Evolutionary conservation across 2,113 vertebrate species (phyloP), one percentile per base, ranked within the genome.

Genomic region (Zingel zingel): DNA sequence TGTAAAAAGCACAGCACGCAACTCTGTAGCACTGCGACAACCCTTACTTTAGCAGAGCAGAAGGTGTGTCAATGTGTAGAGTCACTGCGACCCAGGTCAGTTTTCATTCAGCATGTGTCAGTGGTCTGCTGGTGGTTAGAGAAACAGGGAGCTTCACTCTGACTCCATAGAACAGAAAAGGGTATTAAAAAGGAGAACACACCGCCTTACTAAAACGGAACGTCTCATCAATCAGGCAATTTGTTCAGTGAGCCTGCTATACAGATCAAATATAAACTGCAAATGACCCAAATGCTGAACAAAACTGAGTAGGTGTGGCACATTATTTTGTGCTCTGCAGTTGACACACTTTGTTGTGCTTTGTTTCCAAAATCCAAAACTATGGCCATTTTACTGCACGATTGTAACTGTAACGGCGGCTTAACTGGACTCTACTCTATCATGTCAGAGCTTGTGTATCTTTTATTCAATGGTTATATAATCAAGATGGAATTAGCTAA

Each of bases 51-150:
- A 76, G 87, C 79, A 67, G 87, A 85, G 85, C 65, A 64, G 23
- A 79, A 72, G 27, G 48, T 61, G 83, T 83, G 59, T 85, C 77
- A 47, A 47, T 50, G 67, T 82, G 56, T n/a, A 74, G 74, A 74
- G 73, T 39, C 84, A 89, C 82, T 86, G 80, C 43, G 16, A 79
- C 81, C 88, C 65, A 2, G 74, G 73, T 93, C 89, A 82, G 86
- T 92, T 86, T 91, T 94, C 89, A 89, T 94, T 94, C 93, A 89
- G 91, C 92, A 92, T 74, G 79, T 91, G 83, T 90, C 85, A 87
- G 91, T 89, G 92, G 94, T 94, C 92, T 95, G 94, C 94, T 95
- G 95, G 93, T 95, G 95, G 86, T 95, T 79, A 83, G 86, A 94
- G 72, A 88, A 88, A 91, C 77, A 54, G 56, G 89, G 90, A 91